These are phyloP conservation scores for Parapsyche elsis DNA, from an alignment of 1,140 invertebrate genomes.

Conservation along the genomic window DNA sequence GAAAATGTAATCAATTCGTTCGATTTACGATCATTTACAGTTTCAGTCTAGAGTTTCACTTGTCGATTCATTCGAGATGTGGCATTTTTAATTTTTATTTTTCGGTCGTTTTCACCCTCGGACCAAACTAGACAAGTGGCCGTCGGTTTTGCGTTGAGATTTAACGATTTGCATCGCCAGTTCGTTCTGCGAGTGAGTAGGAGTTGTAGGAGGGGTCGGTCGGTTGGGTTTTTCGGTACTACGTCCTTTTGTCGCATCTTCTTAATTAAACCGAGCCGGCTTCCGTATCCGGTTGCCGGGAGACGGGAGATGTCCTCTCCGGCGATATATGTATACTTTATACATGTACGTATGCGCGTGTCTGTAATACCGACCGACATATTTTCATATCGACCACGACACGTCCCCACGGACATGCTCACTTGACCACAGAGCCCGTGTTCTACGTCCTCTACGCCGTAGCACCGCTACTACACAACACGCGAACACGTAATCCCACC, in stretches of 20 bases:
- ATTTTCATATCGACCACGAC: constrained; percentile 42
- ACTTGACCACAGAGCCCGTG: constrained; percentile 15
- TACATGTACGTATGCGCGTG: neutral
- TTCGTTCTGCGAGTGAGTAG: neutral
- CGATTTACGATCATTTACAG: no score
- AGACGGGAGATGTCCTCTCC: constrained; percentile 64
- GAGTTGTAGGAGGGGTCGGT: neutral
- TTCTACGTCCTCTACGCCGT: neutral
- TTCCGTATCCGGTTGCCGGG: neutral
- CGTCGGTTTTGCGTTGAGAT: no score
- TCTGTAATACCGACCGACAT: constrained; percentile 27
- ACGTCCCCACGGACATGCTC: constrained; percentile 37
- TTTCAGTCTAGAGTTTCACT: no score
- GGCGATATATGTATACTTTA: neutral
- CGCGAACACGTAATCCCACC: constrained; percentile 1
- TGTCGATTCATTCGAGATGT: no score
- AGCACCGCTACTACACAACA: neutral
- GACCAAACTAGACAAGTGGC: no score
- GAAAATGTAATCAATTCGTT: no score
- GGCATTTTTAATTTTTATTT: no score
- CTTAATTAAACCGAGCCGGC: constrained; percentile 65
- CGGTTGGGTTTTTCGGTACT: constrained; percentile 6
- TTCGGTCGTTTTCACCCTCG: no score
- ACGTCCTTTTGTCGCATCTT: constrained; percentile 69
- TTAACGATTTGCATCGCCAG: constrained; percentile 6